Percentiles rank a stretch among this genome's conserved stretches.
phyloP scores from a whole-genome alignment of 2,888 invertebrate genomes.

The Parnassius mnemosyne region DNA sequence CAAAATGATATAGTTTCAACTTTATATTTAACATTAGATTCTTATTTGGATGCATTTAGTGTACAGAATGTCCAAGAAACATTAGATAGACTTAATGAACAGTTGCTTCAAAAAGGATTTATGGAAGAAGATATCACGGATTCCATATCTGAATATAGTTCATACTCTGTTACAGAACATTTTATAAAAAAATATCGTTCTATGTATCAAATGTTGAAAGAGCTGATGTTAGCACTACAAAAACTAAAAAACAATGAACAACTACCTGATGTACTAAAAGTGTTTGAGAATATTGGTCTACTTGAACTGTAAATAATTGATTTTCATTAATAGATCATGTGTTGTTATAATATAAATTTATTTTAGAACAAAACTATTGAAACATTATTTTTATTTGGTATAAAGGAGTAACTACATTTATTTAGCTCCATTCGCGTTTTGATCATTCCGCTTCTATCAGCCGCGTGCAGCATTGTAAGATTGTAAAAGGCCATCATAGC shows the following conservation, averaged over 20 bases:
- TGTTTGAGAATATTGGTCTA: slow-evolving; percentile 55
- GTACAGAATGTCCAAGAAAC: slow-evolving; percentile 54
- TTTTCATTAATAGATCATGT: too few relatives aligned
- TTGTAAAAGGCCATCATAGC: too few relatives aligned
- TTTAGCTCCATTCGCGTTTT: too few relatives aligned
- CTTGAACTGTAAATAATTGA: slow-evolving; percentile 4
- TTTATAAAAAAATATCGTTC: slow-evolving; percentile 59
- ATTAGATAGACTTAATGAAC: slow-evolving; percentile 51
- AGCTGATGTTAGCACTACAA: slow-evolving; percentile 44
- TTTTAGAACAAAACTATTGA: background rate
- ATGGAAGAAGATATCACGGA: slow-evolving; percentile 1
- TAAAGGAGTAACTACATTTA: too few relatives aligned
- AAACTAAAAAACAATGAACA: slow-evolving; percentile 38
- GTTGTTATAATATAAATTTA: slow-evolving; percentile 14
- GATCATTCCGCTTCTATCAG: too few relatives aligned
- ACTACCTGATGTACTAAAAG: slow-evolving; percentile 45
- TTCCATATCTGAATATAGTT: slow-evolving; percentile 34
- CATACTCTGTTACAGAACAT: slow-evolving; percentile 52
- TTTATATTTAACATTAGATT: slow-evolving; percentile 56
- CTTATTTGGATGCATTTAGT: slow-evolving; percentile 62
- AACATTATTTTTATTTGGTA: too few relatives aligned
- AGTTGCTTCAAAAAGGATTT: slow-evolving; percentile 29
- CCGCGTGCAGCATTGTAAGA: too few relatives aligned
- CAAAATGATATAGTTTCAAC: slow-evolving; percentile 48
- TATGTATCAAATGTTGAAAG: slow-evolving; percentile 49